A percentile compares a stretch with the other conserved stretches of the same genome.
These are phyloP conservation scores for Periplaneta americana DNA, from an alignment of 1,140 invertebrate species.

Conservation along the genomic window DNA sequence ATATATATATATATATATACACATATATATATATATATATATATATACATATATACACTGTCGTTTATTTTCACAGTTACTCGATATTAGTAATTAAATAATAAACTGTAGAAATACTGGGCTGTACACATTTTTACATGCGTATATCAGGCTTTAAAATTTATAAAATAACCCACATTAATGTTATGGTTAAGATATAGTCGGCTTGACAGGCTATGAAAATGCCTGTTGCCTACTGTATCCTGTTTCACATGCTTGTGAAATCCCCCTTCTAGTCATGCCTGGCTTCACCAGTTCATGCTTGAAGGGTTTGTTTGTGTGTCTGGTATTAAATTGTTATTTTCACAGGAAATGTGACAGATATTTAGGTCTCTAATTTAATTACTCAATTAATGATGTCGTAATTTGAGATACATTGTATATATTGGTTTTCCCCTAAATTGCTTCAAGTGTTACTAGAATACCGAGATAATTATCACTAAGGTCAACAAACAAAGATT, in stretches of 20 bases:
- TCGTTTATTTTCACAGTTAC: too few species aligned
- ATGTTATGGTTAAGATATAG: background rate
- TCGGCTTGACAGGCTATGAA: background rate
- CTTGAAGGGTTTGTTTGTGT: background rate
- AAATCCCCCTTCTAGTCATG: background rate
- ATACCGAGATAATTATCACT: background rate
- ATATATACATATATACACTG: too few species aligned
- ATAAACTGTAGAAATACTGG: too few species aligned
- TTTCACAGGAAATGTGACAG: background rate
- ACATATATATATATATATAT: too few species aligned
- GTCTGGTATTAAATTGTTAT: background rate
- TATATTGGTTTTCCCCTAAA: background rate
- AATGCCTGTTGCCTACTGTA: background rate
- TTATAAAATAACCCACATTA: background rate
- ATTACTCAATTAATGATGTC: background rate
- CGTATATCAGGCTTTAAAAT: background rate
- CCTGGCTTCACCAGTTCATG: background rate
- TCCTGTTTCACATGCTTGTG: background rate
- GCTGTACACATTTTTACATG: too few species aligned
- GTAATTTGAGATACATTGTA: background rate
- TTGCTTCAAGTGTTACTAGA: background rate
- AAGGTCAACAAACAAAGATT: background rate
- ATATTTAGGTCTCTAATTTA: background rate
- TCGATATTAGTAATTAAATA: too few species aligned
- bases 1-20: too few species aligned